Evolutionary conservation across 1,140 invertebrate genomes (phyloP).

Genomic region (Papilio polyxenes): DNA sequence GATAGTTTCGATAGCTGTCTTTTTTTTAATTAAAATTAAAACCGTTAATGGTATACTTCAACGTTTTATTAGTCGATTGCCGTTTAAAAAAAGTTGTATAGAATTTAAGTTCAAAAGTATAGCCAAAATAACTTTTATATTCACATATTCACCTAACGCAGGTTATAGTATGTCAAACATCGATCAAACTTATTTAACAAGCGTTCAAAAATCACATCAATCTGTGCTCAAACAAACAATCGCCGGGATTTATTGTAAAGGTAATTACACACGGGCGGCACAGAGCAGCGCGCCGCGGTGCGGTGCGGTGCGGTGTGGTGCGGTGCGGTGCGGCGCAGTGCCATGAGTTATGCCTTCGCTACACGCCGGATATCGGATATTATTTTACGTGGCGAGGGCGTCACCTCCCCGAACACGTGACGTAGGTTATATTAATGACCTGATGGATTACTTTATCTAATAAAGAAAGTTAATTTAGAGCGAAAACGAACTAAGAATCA

Average conservation of each 20-base stretch:
- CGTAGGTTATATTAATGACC: constrained; percentile 34
- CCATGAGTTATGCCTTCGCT: constrained; percentile 23
- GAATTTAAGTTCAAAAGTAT: not conserved
- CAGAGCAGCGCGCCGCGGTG: not conserved
- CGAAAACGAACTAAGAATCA: not conserved
- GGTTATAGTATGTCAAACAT: constrained; percentile 22
- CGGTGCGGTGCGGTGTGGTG: not conserved
- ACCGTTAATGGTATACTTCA: no score
- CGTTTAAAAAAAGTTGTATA: no score
- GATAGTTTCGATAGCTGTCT: no score
- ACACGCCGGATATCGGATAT: constrained; percentile 37
- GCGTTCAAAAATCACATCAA: constrained; percentile 37
- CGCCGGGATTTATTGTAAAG: constrained; percentile 35
- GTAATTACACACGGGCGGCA: constrained; percentile 31
- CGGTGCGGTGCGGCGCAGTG: not conserved
- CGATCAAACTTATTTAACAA: constrained; percentile 33
- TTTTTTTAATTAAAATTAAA: no score
- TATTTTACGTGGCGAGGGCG: constrained; percentile 20
- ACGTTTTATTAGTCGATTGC: no score
- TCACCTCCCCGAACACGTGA: constrained; percentile 33
- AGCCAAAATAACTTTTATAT: not conserved
- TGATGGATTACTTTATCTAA: constrained; percentile 37
- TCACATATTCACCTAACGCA: constrained; percentile 1
- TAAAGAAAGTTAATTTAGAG: constrained; percentile 29
- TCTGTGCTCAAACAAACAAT: constrained; percentile 31